A percentile compares a stretch with the other conserved stretches of the same genome.
phyloP scores from a whole-genome alignment of 2,797 vertebrate species.

The Rousettus madagascariensis region DNA sequence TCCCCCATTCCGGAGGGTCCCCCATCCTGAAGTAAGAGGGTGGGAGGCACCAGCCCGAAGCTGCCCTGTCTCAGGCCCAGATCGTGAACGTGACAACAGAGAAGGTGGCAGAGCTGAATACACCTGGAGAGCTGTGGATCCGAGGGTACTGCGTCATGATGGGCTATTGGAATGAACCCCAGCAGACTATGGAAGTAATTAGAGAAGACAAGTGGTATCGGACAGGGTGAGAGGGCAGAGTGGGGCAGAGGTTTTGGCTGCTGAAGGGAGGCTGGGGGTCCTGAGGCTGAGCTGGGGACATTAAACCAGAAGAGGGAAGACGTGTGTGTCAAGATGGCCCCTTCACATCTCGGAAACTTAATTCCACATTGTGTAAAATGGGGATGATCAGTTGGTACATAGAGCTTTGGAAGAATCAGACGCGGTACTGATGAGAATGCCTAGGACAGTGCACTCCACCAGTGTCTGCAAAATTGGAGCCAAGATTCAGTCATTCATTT shows the following conservation, averaged over 20 bases:
- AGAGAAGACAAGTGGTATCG: conserved; percentile 91
- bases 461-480: background rate
- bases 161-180: conserved; percentile 91
- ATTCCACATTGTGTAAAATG: background rate
- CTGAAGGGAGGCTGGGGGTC: background rate
- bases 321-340: background rate
- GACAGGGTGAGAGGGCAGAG: conserved; percentile 90
- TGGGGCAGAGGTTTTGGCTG: background rate
- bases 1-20: background rate
- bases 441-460: background rate
- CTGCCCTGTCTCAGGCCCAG: conserved; percentile 88
- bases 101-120: conserved; percentile 84
- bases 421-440: no score
- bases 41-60: conserved; percentile 5
- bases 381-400: background rate
- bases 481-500: background rate
- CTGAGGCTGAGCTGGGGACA: background rate
- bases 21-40: background rate
- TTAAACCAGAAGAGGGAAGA: background rate
- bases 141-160: conserved; percentile 95
- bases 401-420: background rate
- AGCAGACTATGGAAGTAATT: conserved; percentile 88
- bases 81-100: conserved; percentile 86
- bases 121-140: conserved; percentile 90
- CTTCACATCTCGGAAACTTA: background rate